These are phyloP conservation scores for Leucoptera coffeella DNA, from an alignment of 2,888 invertebrate genomes.

Conservation along the genomic window DNA sequence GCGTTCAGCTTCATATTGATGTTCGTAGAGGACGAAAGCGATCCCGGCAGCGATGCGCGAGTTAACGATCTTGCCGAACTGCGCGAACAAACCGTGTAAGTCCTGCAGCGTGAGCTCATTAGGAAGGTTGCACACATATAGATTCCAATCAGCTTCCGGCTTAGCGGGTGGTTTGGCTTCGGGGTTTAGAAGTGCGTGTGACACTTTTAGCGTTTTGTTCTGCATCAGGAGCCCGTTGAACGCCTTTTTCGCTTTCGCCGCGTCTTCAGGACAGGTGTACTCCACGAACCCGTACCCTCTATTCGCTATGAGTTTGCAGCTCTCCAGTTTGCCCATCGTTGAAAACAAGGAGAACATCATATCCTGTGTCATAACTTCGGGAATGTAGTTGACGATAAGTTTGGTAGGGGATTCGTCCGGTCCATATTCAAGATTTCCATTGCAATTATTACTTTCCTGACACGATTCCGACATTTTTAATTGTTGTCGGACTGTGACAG, in stretches of 20 bases:
- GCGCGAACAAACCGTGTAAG: constrained; percentile 49
- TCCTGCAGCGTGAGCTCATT: constrained; percentile 53
- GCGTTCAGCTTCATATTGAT: constrained; percentile 45
- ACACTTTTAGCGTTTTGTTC: constrained; percentile 49
- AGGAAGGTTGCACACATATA: constrained; percentile 51
- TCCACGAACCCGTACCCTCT: constrained; percentile 53
- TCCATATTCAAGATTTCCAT: constrained; percentile 49
- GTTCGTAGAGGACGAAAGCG: constrained; percentile 48
- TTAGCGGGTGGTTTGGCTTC: constrained; percentile 45
- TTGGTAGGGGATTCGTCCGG: constrained; percentile 52
- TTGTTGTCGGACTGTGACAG: constrained; percentile 54
- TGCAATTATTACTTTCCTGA: constrained; percentile 55
- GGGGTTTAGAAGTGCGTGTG: constrained; percentile 44
- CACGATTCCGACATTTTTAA: constrained; percentile 57
- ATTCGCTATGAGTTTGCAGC: constrained; percentile 52
- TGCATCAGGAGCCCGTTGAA: constrained; percentile 50
- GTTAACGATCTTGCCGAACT: constrained; percentile 52
- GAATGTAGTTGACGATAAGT: constrained; percentile 55
- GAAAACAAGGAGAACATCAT: constrained; percentile 53
- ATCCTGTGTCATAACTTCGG: constrained; percentile 53
- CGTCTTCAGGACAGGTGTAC: constrained; percentile 46
- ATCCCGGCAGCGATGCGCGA: constrained; percentile 50
- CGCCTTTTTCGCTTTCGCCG: constrained; percentile 44
- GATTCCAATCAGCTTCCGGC: constrained; percentile 52
- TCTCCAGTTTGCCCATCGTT: constrained; percentile 52